phyloP scores from a whole-genome alignment of 2,888 invertebrate genomes.

The Drosophila diplacantha region DNA sequence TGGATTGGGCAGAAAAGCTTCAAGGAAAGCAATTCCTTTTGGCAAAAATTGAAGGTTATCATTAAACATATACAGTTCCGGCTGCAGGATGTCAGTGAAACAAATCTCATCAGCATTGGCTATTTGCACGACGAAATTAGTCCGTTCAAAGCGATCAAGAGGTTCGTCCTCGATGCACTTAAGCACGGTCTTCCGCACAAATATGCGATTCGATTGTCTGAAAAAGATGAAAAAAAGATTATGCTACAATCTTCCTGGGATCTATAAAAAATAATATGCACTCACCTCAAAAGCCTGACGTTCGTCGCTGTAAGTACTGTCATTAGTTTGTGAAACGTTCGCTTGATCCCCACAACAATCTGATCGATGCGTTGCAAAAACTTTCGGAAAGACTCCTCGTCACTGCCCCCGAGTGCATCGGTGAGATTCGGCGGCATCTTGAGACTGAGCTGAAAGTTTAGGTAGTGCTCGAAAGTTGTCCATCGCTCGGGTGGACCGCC shows the following conservation, averaged over 20 bases:
- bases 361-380: conserved; percentile 56
- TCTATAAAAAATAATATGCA: neutral
- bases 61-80: conserved; percentile 60
- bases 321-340: conserved; percentile 44
- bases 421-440: conserved; percentile 55
- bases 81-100: conserved; percentile 62
- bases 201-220: conserved; percentile 54
- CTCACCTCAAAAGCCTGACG: conserved; percentile 58
- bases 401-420: conserved; percentile 36
- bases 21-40: conserved; percentile 64
- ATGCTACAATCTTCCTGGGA: neutral
- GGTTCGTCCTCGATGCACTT: conserved; percentile 26
- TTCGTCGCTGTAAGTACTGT: conserved; percentile 35
- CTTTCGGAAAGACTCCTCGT: conserved; percentile 38
- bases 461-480: conserved; percentile 53
- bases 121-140: conserved; percentile 56
- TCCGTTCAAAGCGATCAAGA: conserved; percentile 36
- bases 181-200: conserved; percentile 55
- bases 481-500: conserved; percentile 24
- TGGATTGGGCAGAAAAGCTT: conserved; percentile 58
- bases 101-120: conserved; percentile 58
- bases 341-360: conserved; percentile 39
- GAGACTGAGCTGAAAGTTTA: conserved; percentile 64
- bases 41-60: conserved; percentile 67
- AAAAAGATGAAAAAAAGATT: conserved; percentile 1